phyloP scores from a whole-genome alignment of 2,797 vertebrate genomes.

The Schizothorax lantsangensis region DNA sequence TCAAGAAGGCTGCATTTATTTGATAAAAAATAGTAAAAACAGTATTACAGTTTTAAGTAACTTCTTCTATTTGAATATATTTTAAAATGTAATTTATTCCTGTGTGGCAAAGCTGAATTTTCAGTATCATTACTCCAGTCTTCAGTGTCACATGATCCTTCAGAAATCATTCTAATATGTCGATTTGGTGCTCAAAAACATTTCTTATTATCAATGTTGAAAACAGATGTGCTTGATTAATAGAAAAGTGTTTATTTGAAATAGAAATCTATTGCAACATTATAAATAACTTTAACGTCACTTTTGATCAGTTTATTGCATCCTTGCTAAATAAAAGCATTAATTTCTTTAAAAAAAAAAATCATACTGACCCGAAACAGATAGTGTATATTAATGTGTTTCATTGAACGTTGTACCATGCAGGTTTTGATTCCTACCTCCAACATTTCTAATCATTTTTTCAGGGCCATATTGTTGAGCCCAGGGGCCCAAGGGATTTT shows the following conservation, averaged over 20 bases:
- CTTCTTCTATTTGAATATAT: not conserved
- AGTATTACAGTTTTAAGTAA: not conserved
- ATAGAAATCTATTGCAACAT: not conserved
- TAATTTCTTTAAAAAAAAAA: not conserved
- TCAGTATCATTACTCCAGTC: not conserved
- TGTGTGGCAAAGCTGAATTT: not conserved
- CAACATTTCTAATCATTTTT: constrained; percentile 14
- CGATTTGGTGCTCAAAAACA: not conserved
- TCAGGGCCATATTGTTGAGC: constrained; percentile 91
- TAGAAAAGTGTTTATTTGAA: not conserved
- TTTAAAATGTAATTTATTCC: not conserved
- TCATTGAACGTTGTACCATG: not conserved
- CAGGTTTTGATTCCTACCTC: not conserved
- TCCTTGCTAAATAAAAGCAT: not conserved
- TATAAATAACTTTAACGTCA: not conserved
- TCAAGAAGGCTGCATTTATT: not conserved
- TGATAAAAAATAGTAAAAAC: not conserved
- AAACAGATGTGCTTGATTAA: not conserved
- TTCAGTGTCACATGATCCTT: not conserved
- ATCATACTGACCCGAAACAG: too few species aligned
- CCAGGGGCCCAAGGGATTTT: constrained; percentile 93
- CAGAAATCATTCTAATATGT: not conserved
- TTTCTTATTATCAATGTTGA: not conserved
- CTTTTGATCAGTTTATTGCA: not conserved
- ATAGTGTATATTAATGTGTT: not conserved